Conservation (phyloP, 1,140 invertebrate genomes). For the Hirudo medicinalis region DNA sequence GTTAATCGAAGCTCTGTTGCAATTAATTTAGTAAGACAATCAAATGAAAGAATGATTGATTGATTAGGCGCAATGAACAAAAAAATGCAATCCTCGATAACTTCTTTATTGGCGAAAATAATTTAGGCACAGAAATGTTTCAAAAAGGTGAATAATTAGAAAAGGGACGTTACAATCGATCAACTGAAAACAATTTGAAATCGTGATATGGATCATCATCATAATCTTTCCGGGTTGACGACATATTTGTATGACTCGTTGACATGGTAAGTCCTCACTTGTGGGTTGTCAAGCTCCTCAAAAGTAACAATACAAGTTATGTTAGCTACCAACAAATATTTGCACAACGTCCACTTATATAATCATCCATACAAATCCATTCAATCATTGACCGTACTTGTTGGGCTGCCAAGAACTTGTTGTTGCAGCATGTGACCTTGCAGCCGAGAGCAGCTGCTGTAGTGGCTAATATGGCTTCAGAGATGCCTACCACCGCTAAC, state of each 20-base stretch:
- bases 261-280: slow-evolving; percentile 5
- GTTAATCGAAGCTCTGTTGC: too few species aligned
- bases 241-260: background rate
- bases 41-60: too few species aligned
- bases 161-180: background rate
- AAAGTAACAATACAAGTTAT: too few species aligned
- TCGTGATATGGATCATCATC: background rate
- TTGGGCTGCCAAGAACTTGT: background rate
- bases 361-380: too few species aligned
- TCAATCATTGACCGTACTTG: background rate
- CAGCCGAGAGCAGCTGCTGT: background rate
- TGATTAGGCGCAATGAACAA: too few species aligned
- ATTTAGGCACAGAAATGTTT: too few species aligned
- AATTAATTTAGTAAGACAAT: too few species aligned
- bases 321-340: too few species aligned
- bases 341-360: too few species aligned
- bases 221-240: background rate
- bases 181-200: background rate
- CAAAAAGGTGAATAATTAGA: background rate
- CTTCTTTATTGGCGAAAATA: too few species aligned
- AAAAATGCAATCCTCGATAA: too few species aligned
- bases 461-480: background rate
- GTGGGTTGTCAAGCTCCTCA: background rate
- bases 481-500: background rate
- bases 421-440: slow-evolving; percentile 5